Percentiles rank a stretch among this genome's conserved stretches.
phyloP scores from a whole-genome alignment of 2,797 vertebrate species.

The Tapera naevia region DNA sequence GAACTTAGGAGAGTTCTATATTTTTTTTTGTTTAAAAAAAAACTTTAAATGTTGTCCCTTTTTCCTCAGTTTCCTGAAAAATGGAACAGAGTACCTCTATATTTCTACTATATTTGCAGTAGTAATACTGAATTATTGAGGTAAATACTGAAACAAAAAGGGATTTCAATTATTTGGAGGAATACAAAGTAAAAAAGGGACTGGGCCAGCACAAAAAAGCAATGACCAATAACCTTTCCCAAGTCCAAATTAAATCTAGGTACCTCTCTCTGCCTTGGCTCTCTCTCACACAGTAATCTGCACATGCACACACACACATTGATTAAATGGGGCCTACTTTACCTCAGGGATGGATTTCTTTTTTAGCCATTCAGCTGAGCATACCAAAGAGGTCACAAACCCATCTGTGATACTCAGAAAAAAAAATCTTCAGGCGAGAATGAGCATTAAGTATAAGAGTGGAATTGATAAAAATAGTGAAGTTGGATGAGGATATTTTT shows the following conservation, averaged over 20 bases:
- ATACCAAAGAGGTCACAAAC: neutral
- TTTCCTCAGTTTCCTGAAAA: neutral
- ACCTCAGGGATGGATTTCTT: neutral
- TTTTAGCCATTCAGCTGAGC: neutral
- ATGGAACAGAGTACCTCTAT: neutral
- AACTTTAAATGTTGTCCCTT: neutral
- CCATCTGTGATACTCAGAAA: neutral
- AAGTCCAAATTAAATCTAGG: neutral
- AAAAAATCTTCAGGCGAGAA: neutral
- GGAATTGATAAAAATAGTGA: constrained; percentile 23
- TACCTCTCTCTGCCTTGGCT: neutral
- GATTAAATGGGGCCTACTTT: neutral
- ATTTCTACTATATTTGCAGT: neutral
- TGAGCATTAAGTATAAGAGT: neutral
- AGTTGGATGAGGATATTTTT: constrained; percentile 23
- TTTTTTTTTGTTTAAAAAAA: neutral
- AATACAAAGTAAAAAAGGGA: neutral
- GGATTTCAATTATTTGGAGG: neutral
- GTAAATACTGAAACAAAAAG: neutral
- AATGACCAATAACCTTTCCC: neutral
- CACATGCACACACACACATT: neutral
- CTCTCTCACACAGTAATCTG: neutral
- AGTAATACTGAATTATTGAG: neutral
- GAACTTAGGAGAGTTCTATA: neutral
- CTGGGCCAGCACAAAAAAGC: neutral